These are phyloP conservation scores for Marisa cornuarietis DNA, from an alignment of 1,140 invertebrate species.

Conservation along the genomic window DNA sequence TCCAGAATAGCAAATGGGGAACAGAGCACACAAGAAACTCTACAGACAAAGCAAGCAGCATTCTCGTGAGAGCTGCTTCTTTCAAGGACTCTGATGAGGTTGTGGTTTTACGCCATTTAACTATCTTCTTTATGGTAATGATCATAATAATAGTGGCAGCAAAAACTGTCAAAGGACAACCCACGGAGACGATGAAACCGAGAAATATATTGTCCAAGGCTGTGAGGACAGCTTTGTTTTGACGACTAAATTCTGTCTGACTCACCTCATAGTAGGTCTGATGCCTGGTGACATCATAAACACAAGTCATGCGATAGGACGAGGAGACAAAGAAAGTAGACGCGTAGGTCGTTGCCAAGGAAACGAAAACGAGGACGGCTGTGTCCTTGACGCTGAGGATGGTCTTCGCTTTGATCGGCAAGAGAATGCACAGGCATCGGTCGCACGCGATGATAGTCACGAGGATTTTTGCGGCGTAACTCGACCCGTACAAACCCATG, in stretches of 20 bases:
- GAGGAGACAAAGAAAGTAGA: not conserved
- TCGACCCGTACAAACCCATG: not conserved
- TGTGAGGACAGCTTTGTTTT: not conserved
- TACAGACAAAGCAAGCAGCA: conserved; percentile 9
- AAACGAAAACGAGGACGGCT: not conserved
- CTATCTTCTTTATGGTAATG: not conserved
- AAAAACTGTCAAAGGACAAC: conserved; percentile 6
- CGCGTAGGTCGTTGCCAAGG: not conserved
- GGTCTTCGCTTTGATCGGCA: conserved; percentile 1
- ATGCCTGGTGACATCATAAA: not conserved
- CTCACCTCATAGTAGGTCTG: not conserved
- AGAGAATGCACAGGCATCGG: not conserved
- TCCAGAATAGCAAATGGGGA: not conserved
- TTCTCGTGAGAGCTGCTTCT: not conserved
- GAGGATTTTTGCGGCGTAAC: not conserved
- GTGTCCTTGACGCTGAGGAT: not conserved
- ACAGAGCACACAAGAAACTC: conserved; percentile 10
- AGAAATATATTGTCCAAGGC: not conserved
- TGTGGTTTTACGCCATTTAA: not conserved
- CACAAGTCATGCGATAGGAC: not conserved
- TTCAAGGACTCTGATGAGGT: not conserved
- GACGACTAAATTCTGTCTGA: not conserved
- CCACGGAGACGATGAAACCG: not conserved
- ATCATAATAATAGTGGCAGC: conserved; percentile 1
- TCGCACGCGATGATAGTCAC: not conserved